phyloP scores from a whole-genome alignment of 2,113 vertebrate species.

The Chlorodrepanis virens region DNA sequence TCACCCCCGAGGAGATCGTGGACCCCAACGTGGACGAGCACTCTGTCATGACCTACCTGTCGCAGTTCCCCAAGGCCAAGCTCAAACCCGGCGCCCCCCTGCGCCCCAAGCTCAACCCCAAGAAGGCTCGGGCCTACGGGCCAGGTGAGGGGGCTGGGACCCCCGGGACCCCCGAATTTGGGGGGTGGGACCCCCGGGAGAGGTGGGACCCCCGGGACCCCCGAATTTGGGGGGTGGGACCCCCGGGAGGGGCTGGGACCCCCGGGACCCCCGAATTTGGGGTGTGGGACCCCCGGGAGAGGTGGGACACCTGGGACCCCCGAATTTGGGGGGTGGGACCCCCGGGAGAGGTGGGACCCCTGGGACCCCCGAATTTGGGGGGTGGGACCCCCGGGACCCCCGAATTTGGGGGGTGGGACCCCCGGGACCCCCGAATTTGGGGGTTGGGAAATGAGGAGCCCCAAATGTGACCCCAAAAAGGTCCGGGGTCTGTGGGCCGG shows the following conservation, averaged over 20 bases:
- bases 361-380: neutral
- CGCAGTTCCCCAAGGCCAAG: conserved; percentile 66
- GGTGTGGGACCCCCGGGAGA: too few species aligned
- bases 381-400: too few species aligned
- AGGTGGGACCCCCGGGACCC: too few species aligned
- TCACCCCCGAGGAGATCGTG: neutral
- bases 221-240: too few species aligned
- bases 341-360: neutral
- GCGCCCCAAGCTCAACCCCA: neutral
- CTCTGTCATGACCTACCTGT: neutral
- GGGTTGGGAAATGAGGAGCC: too few species aligned
- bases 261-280: neutral
- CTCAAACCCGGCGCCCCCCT: neutral
- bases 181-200: too few species aligned
- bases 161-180: neutral
- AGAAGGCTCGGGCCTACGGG: neutral
- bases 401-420: too few species aligned
- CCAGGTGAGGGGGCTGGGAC: neutral
- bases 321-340: too few species aligned
- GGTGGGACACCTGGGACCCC: too few species aligned
- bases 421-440: too few species aligned
- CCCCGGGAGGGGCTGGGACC: neutral
- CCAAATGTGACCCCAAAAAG: too few species aligned
- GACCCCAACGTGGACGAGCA: neutral
- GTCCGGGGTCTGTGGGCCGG: too few species aligned